A percentile compares a stretch with the other conserved stretches of the same genome.
These are phyloP conservation scores for Ptychochromis oligacanthus DNA, from an alignment of 2,113 vertebrate genomes.

Conservation along the genomic window DNA sequence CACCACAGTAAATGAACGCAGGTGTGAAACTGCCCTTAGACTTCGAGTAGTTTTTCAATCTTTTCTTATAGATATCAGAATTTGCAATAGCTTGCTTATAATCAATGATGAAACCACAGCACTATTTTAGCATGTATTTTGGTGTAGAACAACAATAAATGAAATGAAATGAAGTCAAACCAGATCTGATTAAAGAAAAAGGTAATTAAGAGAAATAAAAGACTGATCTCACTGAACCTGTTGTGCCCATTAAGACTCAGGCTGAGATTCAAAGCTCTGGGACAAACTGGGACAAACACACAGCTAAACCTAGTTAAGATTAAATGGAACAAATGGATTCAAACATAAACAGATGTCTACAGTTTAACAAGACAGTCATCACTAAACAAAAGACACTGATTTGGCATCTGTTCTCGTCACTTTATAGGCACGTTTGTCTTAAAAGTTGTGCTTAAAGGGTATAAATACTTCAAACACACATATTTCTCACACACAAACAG, in stretches of 20 bases:
- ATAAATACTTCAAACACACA: background rate
- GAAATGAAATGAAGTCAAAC: conserved; percentile 6
- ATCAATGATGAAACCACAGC: background rate
- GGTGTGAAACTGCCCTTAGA: too few species aligned
- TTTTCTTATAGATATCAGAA: background rate
- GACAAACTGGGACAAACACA: background rate
- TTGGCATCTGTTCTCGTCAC: conserved; percentile 1
- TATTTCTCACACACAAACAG: conserved; percentile 1
- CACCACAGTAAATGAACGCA: too few species aligned
- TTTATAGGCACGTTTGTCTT: background rate
- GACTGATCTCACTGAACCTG: background rate
- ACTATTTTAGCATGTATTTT: background rate
- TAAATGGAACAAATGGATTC: conserved; percentile 1
- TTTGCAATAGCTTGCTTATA: background rate
- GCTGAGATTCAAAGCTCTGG: conserved; percentile 10
- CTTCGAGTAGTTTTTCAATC: background rate
- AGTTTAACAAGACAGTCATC: conserved; percentile 3
- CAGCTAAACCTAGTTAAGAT: background rate
- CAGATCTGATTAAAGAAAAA: conserved; percentile 3
- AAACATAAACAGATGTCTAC: conserved; percentile 24
- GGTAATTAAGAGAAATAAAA: conserved; percentile 7
- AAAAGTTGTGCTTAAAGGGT: background rate
- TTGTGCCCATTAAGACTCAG: conserved; percentile 5
- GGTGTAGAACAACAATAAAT: background rate
- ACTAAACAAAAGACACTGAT: background rate